Percentiles rank a stretch among this genome's conserved stretches.
Conservation (phyloP, 2,797 vertebrate species). For the Triplophysa yarkandensis region DNA sequence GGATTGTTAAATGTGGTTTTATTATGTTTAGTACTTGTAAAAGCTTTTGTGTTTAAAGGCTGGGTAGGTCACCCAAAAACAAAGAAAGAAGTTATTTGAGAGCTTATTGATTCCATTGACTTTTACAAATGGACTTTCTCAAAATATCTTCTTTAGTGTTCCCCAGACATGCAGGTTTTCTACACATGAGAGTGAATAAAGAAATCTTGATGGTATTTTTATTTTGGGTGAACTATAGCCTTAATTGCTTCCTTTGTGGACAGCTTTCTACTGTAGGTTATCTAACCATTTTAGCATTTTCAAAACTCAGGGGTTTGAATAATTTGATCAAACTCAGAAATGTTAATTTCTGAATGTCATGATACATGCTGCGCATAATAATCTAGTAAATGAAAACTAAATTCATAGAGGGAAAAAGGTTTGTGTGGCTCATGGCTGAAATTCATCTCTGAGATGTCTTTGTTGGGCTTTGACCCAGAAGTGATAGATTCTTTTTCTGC, state of each 20-base stretch:
- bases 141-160: too few relatives aligned
- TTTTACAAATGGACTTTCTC: too few relatives aligned
- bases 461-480: constrained; percentile 48
- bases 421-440: constrained; percentile 39
- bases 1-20: background rate
- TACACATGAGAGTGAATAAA: too few relatives aligned
- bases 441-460: constrained; percentile 40
- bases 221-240: background rate
- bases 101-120: too few relatives aligned
- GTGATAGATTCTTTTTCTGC: constrained; percentile 48
- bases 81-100: too few relatives aligned
- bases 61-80: too few relatives aligned
- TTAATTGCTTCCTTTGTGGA: background rate
- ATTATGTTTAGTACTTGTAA: too few relatives aligned
- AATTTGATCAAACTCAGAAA: background rate
- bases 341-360: constrained; percentile 27
- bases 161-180: too few relatives aligned
- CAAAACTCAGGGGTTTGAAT: background rate
- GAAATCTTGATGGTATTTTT: too few relatives aligned
- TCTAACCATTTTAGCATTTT: background rate
- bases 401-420: too few relatives aligned
- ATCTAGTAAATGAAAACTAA: background rate
- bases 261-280: background rate
- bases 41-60: too few relatives aligned
- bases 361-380: constrained; percentile 20